These are phyloP conservation scores for Caenorhabditis angaria DNA, from an alignment of 2,888 invertebrate species.

Conservation along the genomic window DNA sequence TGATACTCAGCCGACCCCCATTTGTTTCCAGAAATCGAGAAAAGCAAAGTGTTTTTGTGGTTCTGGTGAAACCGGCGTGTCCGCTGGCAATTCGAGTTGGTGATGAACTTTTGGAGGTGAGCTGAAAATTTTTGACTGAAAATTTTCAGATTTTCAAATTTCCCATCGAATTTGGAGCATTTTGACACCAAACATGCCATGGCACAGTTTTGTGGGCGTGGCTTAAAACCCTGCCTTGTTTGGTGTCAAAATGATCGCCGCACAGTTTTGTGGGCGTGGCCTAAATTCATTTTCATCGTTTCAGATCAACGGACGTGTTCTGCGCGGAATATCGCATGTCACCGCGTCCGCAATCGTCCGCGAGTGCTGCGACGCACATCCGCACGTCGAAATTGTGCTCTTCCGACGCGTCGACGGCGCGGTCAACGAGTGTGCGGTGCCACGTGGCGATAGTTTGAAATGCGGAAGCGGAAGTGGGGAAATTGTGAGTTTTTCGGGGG, in stretches of 20 bases:
- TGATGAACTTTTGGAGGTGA: conserved; percentile 86
- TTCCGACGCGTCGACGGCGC: conserved; percentile 45
- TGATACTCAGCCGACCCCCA: too few relatives aligned
- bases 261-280: not conserved
- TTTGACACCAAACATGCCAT: too few relatives aligned
- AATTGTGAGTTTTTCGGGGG: too few relatives aligned
- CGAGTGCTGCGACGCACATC: conserved; percentile 66
- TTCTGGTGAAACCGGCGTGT: conserved; percentile 90
- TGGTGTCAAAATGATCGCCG: too few relatives aligned
- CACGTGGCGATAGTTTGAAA: too few relatives aligned
- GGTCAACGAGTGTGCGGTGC: conserved; percentile 18
- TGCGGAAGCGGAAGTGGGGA: too few relatives aligned
- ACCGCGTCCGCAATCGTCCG: conserved; percentile 96
- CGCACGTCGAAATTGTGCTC: conserved; percentile 58
- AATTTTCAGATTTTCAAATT: conserved; percentile 95
- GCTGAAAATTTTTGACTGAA: conserved; percentile 90
- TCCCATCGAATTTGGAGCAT: too few relatives aligned
- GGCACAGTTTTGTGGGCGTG: not conserved
- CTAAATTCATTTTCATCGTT: not conserved
- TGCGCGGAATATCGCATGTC: conserved; percentile 92
- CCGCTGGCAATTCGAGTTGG: conserved; percentile 83
- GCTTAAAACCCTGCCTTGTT: not conserved
- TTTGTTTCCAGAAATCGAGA: conserved; percentile 52
- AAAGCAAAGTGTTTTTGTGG: conserved; percentile 85
- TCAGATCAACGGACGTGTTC: conserved; percentile 90